Evolutionary conservation across 2,888 invertebrate genomes (phyloP).

Genomic region (Hesperia comma): DNA sequence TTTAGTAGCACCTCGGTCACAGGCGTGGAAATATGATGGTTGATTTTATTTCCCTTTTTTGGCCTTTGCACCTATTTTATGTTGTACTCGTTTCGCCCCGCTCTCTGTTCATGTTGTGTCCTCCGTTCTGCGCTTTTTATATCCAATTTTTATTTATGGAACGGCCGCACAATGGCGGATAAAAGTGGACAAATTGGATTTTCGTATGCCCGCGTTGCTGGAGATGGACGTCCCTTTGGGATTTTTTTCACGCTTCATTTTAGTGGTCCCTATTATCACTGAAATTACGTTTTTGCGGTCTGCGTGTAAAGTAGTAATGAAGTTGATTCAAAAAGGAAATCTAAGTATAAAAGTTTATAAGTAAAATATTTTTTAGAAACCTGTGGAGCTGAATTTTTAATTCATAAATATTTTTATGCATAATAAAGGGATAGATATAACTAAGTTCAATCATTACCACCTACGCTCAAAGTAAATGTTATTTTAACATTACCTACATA

Average conservation of each 20-base stretch:
- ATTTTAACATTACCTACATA: too few species aligned
- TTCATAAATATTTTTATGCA: too few species aligned
- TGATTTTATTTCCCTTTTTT: slow-evolving; percentile 16
- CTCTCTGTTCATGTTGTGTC: slow-evolving; percentile 8
- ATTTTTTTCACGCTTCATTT: slow-evolving; percentile 1
- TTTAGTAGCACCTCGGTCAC: slow-evolving; percentile 14
- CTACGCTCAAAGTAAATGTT: too few species aligned
- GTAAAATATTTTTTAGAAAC: too few species aligned
- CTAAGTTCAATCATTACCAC: too few species aligned
- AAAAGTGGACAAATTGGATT: slow-evolving; percentile 33
- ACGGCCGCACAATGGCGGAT: slow-evolving; percentile 16
- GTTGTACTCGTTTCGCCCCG: background rate
- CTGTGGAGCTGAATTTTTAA: too few species aligned
- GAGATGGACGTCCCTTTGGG: background rate
- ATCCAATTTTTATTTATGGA: slow-evolving; percentile 33
- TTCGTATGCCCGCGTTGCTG: slow-evolving; percentile 10
- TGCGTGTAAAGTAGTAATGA: background rate
- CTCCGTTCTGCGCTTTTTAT: slow-evolving; percentile 27
- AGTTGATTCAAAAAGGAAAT: too few species aligned
- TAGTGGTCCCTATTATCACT: background rate
- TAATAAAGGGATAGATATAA: too few species aligned
- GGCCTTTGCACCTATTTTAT: slow-evolving; percentile 7
- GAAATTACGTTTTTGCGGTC: background rate
- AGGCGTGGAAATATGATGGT: slow-evolving; percentile 26
- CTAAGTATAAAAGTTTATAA: too few species aligned